These are phyloP conservation scores for Eremobia ochroleuca DNA, from an alignment of 2,888 invertebrate genomes.

Conservation along the genomic window DNA sequence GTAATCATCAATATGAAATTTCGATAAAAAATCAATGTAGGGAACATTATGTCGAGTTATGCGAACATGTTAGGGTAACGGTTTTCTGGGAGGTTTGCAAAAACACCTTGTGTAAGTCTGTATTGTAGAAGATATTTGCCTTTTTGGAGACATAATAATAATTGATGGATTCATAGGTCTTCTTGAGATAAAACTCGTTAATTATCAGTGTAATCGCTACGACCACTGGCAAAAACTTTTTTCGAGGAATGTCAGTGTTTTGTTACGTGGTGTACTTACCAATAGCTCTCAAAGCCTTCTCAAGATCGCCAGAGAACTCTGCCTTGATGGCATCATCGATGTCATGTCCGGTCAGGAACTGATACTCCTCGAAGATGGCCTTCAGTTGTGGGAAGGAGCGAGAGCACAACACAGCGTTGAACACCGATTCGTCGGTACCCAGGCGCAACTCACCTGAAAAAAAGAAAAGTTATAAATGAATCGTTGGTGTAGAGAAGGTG, in stretches of 20 bases:
- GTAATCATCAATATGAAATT: too few relatives aligned
- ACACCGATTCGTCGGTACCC: slow-evolving; percentile 96
- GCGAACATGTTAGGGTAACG: too few relatives aligned
- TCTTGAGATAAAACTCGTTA: neutral
- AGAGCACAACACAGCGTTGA: slow-evolving; percentile 96
- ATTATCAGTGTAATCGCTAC: neutral
- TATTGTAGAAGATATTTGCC: neutral
- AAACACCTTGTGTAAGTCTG: too few relatives aligned
- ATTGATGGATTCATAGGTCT: neutral
- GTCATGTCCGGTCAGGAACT: slow-evolving; percentile 94
- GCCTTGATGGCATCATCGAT: slow-evolving; percentile 95
- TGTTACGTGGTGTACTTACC: slow-evolving; percentile 72
- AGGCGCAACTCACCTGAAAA: slow-evolving; percentile 89
- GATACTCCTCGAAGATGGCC: slow-evolving; percentile 93
- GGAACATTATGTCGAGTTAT: too few relatives aligned
- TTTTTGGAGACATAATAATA: neutral
- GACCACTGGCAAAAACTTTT: neutral
- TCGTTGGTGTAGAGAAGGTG: neutral
- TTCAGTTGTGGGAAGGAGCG: slow-evolving; percentile 91
- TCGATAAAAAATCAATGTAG: too few relatives aligned
- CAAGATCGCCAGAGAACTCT: slow-evolving; percentile 96
- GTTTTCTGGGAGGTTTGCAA: neutral
- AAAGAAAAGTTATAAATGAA: neutral
- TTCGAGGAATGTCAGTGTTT: neutral
- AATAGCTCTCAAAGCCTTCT: slow-evolving; percentile 95